A percentile compares a stretch with the other conserved stretches of the same genome.
Conservation (phyloP, 2,797 vertebrate species). For the Vespertilio murinus region DNA sequence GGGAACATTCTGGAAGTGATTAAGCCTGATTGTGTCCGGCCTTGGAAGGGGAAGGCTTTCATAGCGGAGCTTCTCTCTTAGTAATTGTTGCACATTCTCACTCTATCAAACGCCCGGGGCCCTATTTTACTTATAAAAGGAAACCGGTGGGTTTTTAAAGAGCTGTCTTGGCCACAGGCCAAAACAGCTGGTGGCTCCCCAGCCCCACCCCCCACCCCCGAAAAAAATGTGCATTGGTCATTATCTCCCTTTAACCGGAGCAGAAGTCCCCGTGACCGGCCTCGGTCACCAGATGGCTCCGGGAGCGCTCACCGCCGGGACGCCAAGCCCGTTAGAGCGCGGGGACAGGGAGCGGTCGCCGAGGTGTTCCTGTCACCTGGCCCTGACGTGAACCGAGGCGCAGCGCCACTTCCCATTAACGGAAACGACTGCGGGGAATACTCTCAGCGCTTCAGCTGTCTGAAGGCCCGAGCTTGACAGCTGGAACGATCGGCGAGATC, state of each 20-base stretch:
- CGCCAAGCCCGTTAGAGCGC: neutral
- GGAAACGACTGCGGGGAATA: neutral
- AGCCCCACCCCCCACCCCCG: neutral
- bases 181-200: neutral
- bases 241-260: slow-evolving; percentile 44
- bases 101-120: slow-evolving; percentile 40
- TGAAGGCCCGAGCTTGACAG: slow-evolving; percentile 34
- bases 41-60: slow-evolving; percentile 64
- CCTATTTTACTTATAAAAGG: slow-evolving; percentile 65
- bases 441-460: neutral
- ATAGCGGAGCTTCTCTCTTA: slow-evolving; percentile 50
- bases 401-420: slow-evolving; percentile 54
- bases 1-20: slow-evolving; percentile 65
- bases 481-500: neutral
- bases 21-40: slow-evolving; percentile 58
- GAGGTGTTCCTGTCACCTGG: slow-evolving; percentile 9
- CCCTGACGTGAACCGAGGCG: neutral
- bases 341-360: neutral
- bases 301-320: neutral
- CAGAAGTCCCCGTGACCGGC: slow-evolving; percentile 3
- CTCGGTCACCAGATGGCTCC: slow-evolving; percentile 50
- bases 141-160: neutral
- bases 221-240: slow-evolving; percentile 28
- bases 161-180: slow-evolving; percentile 58
- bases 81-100: slow-evolving; percentile 58